Percentiles rank a stretch among this genome's conserved stretches.
Evolutionary conservation across 2,888 invertebrate species (phyloP).

Genomic region (Lasioglossum zephyrum): DNA sequence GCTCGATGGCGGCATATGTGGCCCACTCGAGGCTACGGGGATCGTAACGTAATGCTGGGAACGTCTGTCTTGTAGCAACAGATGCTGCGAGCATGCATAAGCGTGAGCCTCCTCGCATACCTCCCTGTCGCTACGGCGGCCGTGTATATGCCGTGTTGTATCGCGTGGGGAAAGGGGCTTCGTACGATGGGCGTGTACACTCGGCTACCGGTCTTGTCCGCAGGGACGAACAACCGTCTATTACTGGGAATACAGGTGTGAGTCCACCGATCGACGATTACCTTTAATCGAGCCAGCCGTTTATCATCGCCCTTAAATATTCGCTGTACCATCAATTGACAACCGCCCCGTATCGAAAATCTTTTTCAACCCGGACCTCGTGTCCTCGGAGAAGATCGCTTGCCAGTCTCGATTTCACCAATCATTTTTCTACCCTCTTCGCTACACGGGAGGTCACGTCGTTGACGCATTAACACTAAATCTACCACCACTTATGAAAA

Average conservation of each 20-base stretch:
- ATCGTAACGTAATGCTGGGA: constrained; percentile 76
- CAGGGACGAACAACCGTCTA: constrained; percentile 70
- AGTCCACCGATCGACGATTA: constrained; percentile 58
- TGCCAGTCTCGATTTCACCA: not conserved
- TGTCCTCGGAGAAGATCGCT: not conserved
- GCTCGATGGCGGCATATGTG: constrained; percentile 52
- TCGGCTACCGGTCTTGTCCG: constrained; percentile 71
- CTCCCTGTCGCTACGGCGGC: constrained; percentile 52
- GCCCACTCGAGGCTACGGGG: constrained; percentile 38
- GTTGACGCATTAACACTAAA: too few species aligned
- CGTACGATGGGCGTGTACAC: constrained; percentile 69
- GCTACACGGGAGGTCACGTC: too few species aligned
- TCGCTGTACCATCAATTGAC: constrained; percentile 31
- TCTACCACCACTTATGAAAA: too few species aligned
- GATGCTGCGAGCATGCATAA: constrained; percentile 78
- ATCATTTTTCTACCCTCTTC: not conserved
- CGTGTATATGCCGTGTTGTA: constrained; percentile 59
- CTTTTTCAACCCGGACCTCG: not conserved
- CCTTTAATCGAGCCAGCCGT: constrained; percentile 57
- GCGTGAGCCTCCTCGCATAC: constrained; percentile 60
- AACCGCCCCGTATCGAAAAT: not conserved
- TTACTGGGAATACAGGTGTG: constrained; percentile 69
- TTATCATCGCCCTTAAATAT: constrained; percentile 54
- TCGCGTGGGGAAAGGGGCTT: constrained; percentile 55
- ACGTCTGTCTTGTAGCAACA: constrained; percentile 80